Conservation (phyloP, 2,797 vertebrate genomes). For the Danio choprae region DNA sequence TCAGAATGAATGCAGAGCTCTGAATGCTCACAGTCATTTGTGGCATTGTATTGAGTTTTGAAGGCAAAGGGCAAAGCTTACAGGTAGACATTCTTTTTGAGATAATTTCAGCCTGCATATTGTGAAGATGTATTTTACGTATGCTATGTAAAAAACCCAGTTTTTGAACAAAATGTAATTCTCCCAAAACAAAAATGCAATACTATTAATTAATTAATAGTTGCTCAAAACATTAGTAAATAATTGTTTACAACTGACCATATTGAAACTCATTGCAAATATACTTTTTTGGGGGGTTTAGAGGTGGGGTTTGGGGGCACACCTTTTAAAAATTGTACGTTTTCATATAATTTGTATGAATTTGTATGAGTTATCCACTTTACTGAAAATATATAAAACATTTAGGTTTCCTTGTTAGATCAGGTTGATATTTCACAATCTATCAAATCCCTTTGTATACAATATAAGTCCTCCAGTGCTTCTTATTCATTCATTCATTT, state of each 20-base stretch:
- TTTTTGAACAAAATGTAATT: not conserved
- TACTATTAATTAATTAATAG: not conserved
- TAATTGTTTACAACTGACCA: no score
- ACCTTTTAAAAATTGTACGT: no score
- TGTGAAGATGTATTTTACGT: no score
- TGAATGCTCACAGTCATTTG: not conserved
- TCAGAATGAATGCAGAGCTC: conserved; percentile 3
- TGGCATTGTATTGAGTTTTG: conserved; percentile 7
- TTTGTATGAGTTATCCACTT: no score
- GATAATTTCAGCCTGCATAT: not conserved
- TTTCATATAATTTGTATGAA: no score
- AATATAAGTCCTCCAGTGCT: not conserved
- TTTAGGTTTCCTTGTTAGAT: no score
- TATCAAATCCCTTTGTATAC: not conserved
- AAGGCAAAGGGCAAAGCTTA: conserved; percentile 7
- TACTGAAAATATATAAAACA: no score
- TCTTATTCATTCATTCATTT: no score
- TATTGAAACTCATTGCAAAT: no score
- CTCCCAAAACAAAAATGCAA: not conserved
- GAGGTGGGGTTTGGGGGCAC: no score
- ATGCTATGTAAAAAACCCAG: not conserved
- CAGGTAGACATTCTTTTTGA: not conserved
- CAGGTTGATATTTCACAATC: not conserved
- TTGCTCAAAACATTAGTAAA: no score
- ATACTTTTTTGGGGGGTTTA: no score